Evolutionary conservation across 1,140 invertebrate species (phyloP), one percentile per base, ranked within the genome.

Genomic region (Pogonomyrmex barbatus): DNA sequence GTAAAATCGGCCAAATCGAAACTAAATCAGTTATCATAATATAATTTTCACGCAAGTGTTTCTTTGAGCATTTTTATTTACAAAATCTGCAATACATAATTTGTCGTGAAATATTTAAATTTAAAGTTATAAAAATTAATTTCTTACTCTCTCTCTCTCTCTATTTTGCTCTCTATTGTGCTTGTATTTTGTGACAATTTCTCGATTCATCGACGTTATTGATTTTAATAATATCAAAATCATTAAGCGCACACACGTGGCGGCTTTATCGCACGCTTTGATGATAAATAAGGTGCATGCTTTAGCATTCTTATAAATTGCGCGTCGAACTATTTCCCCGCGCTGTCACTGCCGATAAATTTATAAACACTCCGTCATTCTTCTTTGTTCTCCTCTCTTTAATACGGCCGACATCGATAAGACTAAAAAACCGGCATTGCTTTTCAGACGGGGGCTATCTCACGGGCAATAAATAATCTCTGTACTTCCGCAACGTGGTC

Each of bases 251-350:
- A 24, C 17, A 24, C 24, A 60, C 30, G 63, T 52, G 50, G 65
- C 78, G 65, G 52, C 65, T 47, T 73, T 70, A 17, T 82, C 42
- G 79, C 52, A 58, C 47, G 36, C 77, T 73, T 73, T 82, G 67
- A 82, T 36, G 39, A 81, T 70, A 81, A 81, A 81, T 70, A 73
- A 82, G 58, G 76, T 73, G 67, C 24, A 24, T 33, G 52, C 67
- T 73, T 82, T 54, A 70, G 67, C 67, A 82, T 82, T 82, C 67
- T 82, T 36, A 83, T 75, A 82, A 82, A 82, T 73, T 73, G 79
- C 79, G 68, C 79, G 79, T 83, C 79, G 30, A 73, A 75, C 68
- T 73, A 83, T 60, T 83, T 60, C 54, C 54, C 75, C 68, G 54
- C 79, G 54, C 79, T 77, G 54, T 75, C 68, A 73, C 56, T 75